A percentile compares a stretch with the other conserved stretches of the same genome.
Evolutionary conservation across 2,113 vertebrate species (phyloP).

Genomic region (Neodon shergylaensis): DNA sequence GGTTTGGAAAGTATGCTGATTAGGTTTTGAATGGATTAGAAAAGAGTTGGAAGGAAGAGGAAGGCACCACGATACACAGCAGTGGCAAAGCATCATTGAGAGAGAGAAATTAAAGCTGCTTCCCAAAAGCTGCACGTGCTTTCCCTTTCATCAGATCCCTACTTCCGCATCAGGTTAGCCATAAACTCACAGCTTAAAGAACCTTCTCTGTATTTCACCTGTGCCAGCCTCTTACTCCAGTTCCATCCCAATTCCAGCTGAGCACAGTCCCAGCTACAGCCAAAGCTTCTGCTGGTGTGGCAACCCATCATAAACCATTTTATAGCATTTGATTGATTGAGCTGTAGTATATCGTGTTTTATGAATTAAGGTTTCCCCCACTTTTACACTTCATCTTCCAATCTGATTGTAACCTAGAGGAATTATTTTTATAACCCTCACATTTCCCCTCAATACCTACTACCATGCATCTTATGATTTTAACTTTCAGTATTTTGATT

Average conservation of each 20-base stretch:
- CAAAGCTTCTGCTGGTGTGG: neutral
- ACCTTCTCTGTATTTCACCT: neutral
- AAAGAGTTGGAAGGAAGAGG: neutral
- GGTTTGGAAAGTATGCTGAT: neutral
- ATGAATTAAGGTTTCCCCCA: neutral
- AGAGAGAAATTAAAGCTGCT: neutral
- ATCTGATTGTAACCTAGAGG: neutral
- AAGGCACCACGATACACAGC: neutral
- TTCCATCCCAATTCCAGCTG: fast-evolving
- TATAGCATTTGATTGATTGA: neutral
- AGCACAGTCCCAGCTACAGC: neutral
- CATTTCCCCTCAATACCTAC: neutral
- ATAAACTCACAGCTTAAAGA: neutral
- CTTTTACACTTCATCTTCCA: neutral
- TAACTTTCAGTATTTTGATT: constrained; percentile 39
- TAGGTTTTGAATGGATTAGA: neutral
- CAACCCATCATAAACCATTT: neutral
- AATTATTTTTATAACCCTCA: neutral
- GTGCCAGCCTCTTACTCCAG: neutral
- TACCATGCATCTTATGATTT: neutral
- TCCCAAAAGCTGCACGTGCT: neutral
- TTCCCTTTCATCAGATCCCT: neutral
- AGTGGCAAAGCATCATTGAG: neutral
- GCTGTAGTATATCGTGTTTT: neutral
- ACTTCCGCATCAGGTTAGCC: neutral